phyloP scores from a whole-genome alignment of 2,113 vertebrate genomes.

The Riparia riparia region DNA sequence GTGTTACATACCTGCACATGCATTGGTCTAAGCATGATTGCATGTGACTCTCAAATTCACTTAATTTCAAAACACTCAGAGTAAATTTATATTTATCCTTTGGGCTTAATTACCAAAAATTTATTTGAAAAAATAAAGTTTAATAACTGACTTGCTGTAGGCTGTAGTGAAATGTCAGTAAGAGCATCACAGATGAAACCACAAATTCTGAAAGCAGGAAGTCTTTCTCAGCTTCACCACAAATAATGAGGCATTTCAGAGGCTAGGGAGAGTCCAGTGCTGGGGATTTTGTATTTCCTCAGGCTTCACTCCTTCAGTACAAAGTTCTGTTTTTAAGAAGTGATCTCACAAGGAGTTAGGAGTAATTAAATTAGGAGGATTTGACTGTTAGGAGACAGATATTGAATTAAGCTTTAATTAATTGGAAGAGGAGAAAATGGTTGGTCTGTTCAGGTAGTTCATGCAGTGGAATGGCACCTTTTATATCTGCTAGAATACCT shows the following conservation, averaged over 20 bases:
- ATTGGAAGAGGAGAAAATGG: not conserved
- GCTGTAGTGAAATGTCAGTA: not conserved
- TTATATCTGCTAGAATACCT: not conserved
- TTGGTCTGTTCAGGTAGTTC: not conserved
- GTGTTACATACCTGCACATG: fast-evolving
- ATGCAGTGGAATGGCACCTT: not conserved
- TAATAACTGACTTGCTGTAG: not conserved
- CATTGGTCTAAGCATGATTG: not conserved
- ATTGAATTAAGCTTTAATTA: not conserved
- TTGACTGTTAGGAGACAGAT: not conserved
- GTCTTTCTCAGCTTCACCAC: not conserved
- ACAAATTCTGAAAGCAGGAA: not conserved
- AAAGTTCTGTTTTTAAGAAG: not conserved
- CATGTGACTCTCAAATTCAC: not conserved
- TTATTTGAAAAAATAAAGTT: not conserved
- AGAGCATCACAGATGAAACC: not conserved
- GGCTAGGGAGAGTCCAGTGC: not conserved
- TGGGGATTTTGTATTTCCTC: not conserved
- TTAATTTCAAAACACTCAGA: not conserved
- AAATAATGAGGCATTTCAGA: not conserved
- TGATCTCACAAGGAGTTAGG: not conserved
- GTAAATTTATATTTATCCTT: not conserved
- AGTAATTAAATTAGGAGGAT: not conserved
- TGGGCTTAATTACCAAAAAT: not conserved
- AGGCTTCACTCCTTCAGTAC: not conserved